phyloP scores from a whole-genome alignment of 2,113 vertebrate genomes.

The Upupa epops region DNA sequence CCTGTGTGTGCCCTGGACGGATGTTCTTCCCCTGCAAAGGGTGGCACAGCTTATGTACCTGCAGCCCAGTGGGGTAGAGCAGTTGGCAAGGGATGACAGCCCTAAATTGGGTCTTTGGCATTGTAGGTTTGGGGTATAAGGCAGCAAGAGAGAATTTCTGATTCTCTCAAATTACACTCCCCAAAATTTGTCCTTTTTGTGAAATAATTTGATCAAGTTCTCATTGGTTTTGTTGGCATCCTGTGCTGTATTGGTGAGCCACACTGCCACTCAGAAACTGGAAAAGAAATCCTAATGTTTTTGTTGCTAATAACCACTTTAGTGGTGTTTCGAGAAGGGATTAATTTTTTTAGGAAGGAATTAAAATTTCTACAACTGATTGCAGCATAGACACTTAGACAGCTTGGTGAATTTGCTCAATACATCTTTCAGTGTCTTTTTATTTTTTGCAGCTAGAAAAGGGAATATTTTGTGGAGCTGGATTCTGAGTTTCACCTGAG shows the following conservation, averaged over 20 bases:
- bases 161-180: background rate
- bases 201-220: background rate
- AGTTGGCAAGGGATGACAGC: background rate
- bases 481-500: background rate
- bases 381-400: background rate
- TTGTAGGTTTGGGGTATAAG: background rate
- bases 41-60: background rate
- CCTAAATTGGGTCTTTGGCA: fast-evolving
- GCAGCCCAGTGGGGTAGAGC: background rate
- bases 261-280: background rate
- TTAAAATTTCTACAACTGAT: background rate
- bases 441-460: background rate
- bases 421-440: background rate
- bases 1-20: background rate
- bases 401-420: background rate
- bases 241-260: background rate
- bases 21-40: background rate
- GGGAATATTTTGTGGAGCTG: background rate
- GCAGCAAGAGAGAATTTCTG: background rate
- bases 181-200: background rate
- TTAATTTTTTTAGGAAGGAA: background rate
- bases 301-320: background rate
- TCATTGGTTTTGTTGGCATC: background rate
- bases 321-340: background rate
- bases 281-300: background rate